Evolutionary conservation across 2,113 vertebrate species (phyloP), one percentile per base, ranked within the genome.

Genomic region (Antechinus stuartii): DNA sequence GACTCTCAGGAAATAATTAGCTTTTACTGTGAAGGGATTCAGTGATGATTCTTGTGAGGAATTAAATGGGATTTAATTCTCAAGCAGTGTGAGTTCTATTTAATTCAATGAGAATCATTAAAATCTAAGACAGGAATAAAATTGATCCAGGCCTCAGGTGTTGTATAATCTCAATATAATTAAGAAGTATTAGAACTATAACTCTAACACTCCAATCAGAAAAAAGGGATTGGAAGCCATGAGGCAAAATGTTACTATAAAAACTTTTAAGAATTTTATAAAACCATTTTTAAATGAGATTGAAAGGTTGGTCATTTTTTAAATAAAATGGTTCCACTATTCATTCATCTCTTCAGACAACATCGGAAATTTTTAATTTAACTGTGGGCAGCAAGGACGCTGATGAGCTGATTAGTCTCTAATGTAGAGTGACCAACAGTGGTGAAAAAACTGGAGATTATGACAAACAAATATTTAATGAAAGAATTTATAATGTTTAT

Each of bases 111-210:
- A 84, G 68, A 84, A 84, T 84, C 68, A 84, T 84, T 84, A 84
- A 84, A 84, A 84, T 84, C 68, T 84, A 84, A 84, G 68, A 84
- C 16, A 84, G n/a, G n/a, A 84, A 84, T 84, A 84, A 84, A 84
- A 42, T 42, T 84, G n/a, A 84, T 84, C 68, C n/a, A 84, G 19
- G 19, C 68, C n/a, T 84, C 68, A 84, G 68, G n/a, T 84, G 68
- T 84, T 84, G 16, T 42, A 84, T 84, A 84, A 84, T 84, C 68
- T 84, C n/a, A 84, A 42, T 42, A 84, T 84, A 84, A 84, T 84
- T 84, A 84, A 42, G n/a, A 84, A 42, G 68, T 42, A 42, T 84
- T 84, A 84, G 35, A 2, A 42, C n/a, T 84, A 42, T 84, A 42
- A 84, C 5, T 42, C 35, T 84, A 84, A 42, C n/a, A 84, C n/a